phyloP scores from a whole-genome alignment of 2,797 vertebrate species.

The Clarias platycephalus region DNA sequence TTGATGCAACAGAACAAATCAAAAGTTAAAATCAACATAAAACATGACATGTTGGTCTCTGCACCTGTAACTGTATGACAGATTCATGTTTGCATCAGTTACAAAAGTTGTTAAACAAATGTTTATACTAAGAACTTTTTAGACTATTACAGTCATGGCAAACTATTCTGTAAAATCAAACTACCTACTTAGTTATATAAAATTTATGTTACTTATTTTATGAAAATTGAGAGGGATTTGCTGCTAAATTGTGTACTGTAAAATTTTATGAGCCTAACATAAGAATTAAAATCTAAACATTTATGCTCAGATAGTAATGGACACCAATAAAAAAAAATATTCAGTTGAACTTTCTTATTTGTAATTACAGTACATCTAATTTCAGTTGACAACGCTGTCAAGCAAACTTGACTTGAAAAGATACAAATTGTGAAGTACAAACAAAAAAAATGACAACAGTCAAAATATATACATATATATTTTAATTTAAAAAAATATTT shows the following conservation, averaged over 20 bases:
- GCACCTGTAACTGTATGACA: neutral
- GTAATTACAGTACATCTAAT: neutral
- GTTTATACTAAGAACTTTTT: neutral
- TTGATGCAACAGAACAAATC: neutral
- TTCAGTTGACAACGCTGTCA: neutral
- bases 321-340: neutral
- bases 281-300: neutral
- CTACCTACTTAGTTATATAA: neutral
- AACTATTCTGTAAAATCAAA: neutral
- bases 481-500: neutral
- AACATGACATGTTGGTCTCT: neutral
- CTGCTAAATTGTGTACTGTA: neutral
- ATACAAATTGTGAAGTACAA: neutral
- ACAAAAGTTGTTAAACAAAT: neutral
- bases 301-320: neutral
- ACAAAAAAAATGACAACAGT: neutral
- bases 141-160: neutral
- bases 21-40: neutral
- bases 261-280: neutral
- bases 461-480: neutral
- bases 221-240: neutral
- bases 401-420: neutral
- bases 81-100: neutral
- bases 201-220: neutral
- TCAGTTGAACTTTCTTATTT: neutral